phyloP scores from a whole-genome alignment of 2,797 vertebrate genomes.

The Iguana delicatissima region DNA sequence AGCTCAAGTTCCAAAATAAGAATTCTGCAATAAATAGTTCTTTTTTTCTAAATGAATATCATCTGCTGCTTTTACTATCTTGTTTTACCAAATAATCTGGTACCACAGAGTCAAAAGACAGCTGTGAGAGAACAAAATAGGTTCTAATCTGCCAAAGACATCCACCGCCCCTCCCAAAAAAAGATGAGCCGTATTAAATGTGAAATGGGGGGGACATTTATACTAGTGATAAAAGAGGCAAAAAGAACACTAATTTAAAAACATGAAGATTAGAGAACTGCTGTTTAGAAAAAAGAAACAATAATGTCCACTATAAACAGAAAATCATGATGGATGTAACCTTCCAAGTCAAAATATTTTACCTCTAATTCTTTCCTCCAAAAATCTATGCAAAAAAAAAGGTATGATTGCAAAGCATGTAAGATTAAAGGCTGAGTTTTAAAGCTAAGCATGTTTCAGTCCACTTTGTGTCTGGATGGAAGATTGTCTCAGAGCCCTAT shows the following conservation, averaged over 20 bases:
- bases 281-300: not conserved
- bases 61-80: not conserved
- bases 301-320: not conserved
- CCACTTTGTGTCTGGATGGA: not conserved
- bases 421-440: not conserved
- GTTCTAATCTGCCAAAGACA: not conserved
- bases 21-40: not conserved
- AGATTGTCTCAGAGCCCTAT: not conserved
- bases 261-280: not conserved
- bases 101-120: not conserved
- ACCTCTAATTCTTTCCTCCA: conserved; percentile 8
- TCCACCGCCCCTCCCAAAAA: not conserved
- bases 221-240: conserved; percentile 4
- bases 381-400: too few species aligned
- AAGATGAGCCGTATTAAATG: not conserved
- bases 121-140: not conserved
- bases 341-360: conserved; percentile 15
- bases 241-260: conserved; percentile 5
- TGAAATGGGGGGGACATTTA: conserved; percentile 25
- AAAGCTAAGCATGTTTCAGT: not conserved
- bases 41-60: not conserved
- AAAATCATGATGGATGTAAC: conserved; percentile 13
- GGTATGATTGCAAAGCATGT: not conserved
- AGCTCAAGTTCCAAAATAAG: not conserved
- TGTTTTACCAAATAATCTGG: conserved; percentile 16